Base-by-base conservation (phyloP, 2,113 vertebrate genomes). In the Sturnus vulgaris region DNA sequence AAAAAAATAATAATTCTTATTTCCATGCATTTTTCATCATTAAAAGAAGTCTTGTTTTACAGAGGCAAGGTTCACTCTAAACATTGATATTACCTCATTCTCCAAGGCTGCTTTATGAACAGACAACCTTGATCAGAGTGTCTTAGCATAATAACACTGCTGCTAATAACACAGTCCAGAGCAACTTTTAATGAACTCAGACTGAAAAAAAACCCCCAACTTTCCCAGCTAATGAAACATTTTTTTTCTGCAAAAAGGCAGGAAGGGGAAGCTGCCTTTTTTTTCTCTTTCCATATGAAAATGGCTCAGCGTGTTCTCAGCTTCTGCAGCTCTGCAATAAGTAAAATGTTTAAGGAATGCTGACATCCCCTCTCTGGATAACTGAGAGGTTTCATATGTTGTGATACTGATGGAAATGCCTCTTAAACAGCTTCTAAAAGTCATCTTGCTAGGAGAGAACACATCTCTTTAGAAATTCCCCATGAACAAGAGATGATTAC, bases 401-500 rank as follows among this genome's bases (percentile, higher is more conserved):
- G 20, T 76, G 91, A 81, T 92, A 90, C 93, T 66, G 90, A 84
- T 81, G 84, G 96, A 96, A 96, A 83, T 81, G 75, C 82, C 94
- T 97, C 96, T 97, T 78, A 92, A 95, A 95, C 82, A 82, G 90
- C 83, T 95, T 93, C 89, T 95, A 96, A 93, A 90, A 94, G 95
- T 95, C 92, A 97, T 96, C 96, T 94, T 93, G 92, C 95, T 95
- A 93, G 94, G 95, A 97, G 97, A 97, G 97, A 97, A 95, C 88
- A 52, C 94, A 92, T 97, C 96, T 97, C 97, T 97, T 97, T 96
- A 97, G 97, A 98, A 98, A 96, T 96, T 98, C 96, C 96, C 96
- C 96, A 96, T 90, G 96, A 98, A 97, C 95, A 97, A 97, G 97
- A 94, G 95, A 97, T 95, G 97, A 98, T 98, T 97, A 98, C 94